Base-by-base conservation (phyloP, 2,888 invertebrate genomes). In the Parelbella ahira region DNA sequence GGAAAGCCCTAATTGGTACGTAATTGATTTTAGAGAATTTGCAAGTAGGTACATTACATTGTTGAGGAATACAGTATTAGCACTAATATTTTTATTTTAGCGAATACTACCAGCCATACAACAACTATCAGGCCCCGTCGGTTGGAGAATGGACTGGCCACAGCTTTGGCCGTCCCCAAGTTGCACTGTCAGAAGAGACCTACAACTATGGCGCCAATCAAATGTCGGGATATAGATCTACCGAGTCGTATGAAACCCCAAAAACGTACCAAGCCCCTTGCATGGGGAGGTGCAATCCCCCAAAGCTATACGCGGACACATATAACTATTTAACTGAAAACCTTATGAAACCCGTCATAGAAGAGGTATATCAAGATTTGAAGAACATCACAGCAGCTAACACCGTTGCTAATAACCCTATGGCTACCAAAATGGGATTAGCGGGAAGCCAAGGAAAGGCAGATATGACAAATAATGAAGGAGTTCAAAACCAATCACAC, bases 321-420 rank as follows among this genome's bases (percentile, higher is more conserved):
- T 83, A 80, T 45, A 69, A 53, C 21, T 84, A 81, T 51, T 58
- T 86, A 19, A 81, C 68, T 38, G 50, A 65, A 44, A 83, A 82
- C 45, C 54, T 84, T 6, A 78, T 87, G 79, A 76, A 82, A 45
- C 87, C 87, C 0, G 63, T 71, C 1, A 61, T 86, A 2, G 60
- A 78, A 43, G 87, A 87, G 60, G 84, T 86, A 1, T 82, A 83
- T 45, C 50, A 79, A 1, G 86, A 87, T 45, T 62, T 87, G 8
- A 80, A 68, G 50, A 59, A 63, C 1, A 68, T 87, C 5, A 68
- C 64, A 19, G 72, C 82, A 7, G 59, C 50, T 9, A 87, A 87
- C 37, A 76, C 82, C 0, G 48, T 84, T 2, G 61, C 68, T 50
- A 79, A 79, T 41, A 73, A 67, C 45, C 63, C 76, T 12, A 53